These are phyloP conservation scores for Cercopithecus petaurista DNA, from an alignment of 2,797 vertebrate species.

Conservation along the genomic window DNA sequence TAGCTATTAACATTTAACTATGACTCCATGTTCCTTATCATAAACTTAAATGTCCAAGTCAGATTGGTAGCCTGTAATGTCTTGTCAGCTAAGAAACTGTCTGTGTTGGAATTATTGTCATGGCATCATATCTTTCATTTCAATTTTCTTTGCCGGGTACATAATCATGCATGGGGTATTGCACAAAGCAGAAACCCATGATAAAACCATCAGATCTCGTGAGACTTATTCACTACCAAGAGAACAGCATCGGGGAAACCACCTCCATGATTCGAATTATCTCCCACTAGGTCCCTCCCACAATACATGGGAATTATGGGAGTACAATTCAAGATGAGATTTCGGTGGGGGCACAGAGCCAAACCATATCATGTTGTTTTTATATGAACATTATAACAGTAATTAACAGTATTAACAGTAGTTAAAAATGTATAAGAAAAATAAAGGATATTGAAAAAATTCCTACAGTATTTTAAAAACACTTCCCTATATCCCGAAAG, in stretches of 20 bases:
- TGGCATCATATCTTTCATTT: neutral
- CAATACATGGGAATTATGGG: neutral
- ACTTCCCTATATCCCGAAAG: neutral
- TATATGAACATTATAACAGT: neutral
- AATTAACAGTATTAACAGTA: neutral
- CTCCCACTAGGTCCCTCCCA: neutral
- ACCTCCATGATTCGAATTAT: neutral
- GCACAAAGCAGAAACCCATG: neutral
- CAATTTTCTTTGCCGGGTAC: neutral
- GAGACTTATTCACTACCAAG: neutral
- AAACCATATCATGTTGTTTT: neutral
- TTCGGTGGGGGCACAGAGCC: neutral
- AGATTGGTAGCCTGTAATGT: neutral
- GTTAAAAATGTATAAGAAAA: neutral
- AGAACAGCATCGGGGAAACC: neutral
- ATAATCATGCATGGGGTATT: neutral
- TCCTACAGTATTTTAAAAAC: neutral
- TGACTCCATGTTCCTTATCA: neutral
- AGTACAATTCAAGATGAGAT: neutral
- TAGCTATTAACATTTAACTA: slow-evolving; percentile 4
- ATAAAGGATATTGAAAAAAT: neutral
- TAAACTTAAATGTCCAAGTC: neutral
- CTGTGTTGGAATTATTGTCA: neutral
- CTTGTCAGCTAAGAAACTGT: neutral
- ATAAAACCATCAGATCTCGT: neutral